Evolutionary conservation across 2,113 vertebrate genomes (phyloP).

Genomic region (Podarcis muralis): DNA sequence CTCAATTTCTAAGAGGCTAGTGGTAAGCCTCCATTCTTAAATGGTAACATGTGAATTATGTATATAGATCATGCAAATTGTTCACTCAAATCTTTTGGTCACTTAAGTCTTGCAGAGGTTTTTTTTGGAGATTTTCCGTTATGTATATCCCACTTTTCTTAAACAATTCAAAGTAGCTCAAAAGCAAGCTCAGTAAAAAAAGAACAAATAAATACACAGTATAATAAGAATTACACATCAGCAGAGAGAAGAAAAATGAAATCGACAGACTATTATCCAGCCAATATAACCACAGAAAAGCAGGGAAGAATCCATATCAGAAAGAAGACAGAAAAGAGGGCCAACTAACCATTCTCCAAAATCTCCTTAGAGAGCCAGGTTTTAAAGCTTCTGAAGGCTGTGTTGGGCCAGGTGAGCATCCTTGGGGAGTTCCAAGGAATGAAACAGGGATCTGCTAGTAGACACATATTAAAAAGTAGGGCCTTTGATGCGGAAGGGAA

Average conservation of each 20-base stretch:
- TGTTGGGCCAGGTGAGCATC: too few species aligned
- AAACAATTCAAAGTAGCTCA: background rate
- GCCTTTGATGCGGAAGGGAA: background rate
- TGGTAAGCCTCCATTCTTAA: background rate
- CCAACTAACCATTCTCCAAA: too few species aligned
- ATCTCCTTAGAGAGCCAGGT: too few species aligned
- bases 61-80: background rate
- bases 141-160: background rate
- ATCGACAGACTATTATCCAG: background rate
- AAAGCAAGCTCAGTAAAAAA: background rate
- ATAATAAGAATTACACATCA: background rate
- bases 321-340: too few species aligned
- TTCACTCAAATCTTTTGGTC: background rate
- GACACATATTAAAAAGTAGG: background rate
- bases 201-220: background rate
- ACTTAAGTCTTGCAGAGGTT: background rate
- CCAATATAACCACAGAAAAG: too few species aligned
- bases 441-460: background rate
- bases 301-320: too few species aligned
- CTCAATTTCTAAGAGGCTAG: background rate
- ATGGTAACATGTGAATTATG: background rate
- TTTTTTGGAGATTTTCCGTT: background rate
- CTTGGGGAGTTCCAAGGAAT: background rate
- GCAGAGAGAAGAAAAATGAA: background rate
- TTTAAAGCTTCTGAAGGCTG: too few species aligned